A percentile compares a stretch with the other conserved stretches of the same genome.
Conservation (phyloP, 2,888 invertebrate genomes). For the Marronus borbonicus region DNA sequence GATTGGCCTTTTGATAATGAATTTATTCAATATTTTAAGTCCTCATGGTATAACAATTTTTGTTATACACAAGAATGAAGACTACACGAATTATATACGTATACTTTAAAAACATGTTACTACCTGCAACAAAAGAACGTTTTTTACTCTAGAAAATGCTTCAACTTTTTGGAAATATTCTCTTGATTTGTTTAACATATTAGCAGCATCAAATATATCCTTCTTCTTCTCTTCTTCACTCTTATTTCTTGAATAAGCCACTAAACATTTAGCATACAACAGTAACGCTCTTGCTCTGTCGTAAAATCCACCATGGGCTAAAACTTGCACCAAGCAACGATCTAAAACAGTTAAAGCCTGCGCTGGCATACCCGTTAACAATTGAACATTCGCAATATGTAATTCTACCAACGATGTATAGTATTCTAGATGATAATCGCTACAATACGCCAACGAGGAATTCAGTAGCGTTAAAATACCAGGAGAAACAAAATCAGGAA, state of each 20-base stretch:
- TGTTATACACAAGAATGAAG: too few relatives aligned
- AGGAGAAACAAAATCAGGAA: slow-evolving; percentile 73
- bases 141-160: slow-evolving; percentile 83
- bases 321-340: slow-evolving; percentile 74
- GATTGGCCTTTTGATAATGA: too few relatives aligned
- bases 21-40: too few relatives aligned
- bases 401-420: slow-evolving; percentile 83
- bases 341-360: slow-evolving; percentile 83
- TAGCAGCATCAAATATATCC: slow-evolving; percentile 74
- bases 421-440: slow-evolving; percentile 84
- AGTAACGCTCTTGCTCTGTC: slow-evolving; percentile 86
- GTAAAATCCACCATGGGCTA: slow-evolving; percentile 86
- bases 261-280: slow-evolving; percentile 84
- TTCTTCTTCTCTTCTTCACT: slow-evolving; percentile 71
- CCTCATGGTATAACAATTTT: too few relatives aligned
- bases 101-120: background rate
- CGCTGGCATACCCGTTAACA: slow-evolving; percentile 82
- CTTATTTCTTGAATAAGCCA: slow-evolving; percentile 75
- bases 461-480: slow-evolving; percentile 75
- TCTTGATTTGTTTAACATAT: slow-evolving; percentile 79
- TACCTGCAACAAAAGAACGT: slow-evolving; percentile 81
- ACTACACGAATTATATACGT: too few relatives aligned
- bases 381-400: slow-evolving; percentile 84
- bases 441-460: slow-evolving; percentile 82
- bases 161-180: slow-evolving; percentile 82